Base-by-base conservation (phyloP, 2,113 vertebrate species). In the Oncorhynchus tshawytscha region DNA sequence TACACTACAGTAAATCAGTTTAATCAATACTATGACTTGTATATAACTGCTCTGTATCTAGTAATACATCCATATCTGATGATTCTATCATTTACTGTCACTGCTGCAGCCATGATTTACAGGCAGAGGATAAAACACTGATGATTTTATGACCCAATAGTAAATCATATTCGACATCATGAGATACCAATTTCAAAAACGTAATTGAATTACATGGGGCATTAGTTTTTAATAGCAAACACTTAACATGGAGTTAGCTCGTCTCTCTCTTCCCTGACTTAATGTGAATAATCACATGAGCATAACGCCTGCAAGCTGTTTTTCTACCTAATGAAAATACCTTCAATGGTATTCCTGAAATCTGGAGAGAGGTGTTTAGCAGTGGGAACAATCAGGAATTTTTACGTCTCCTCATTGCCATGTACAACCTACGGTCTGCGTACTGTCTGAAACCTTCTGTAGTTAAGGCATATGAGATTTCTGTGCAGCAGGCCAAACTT, bases 311-410 rank as follows among this genome's bases (percentile, higher is more conserved):
- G 34, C 70, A 68, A 71, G 73, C 73, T 24, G 72, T 78, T 77
- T 85, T 76, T 78, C 27, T 74, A 65, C 82, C 70, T 82, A 76
- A 90, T 87, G 69, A 82, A 81, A 82, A 84, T 74, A 85, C 78
- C 76, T 80, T 78, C 80, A 76, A 73, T 34, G 18, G 45, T 71
- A 67, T 75, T 84, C 81, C 73, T 45, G 54, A 77, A 20, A 78
- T 81, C 75, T 45, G 39, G 39, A 45, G 39, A 76, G 81, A 75
- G 72, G 67, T 75, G 34, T 29, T 34, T 29, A 81, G 48, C 78
- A 78, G 73, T 67, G 71, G 78, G 16, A 65, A 62, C 3, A 62
- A 15, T 65, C 22, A 24, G 64, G 49, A 75, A 45, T 45, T 45
- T 12, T 45, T 12, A 73, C 8, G 39, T 79, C 79, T 80, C 72